Percentiles rank a stretch among this genome's conserved stretches.
These are phyloP conservation scores for Criorhina ranunculi DNA, from an alignment of 2,888 invertebrate genomes.

Conservation along the genomic window DNA sequence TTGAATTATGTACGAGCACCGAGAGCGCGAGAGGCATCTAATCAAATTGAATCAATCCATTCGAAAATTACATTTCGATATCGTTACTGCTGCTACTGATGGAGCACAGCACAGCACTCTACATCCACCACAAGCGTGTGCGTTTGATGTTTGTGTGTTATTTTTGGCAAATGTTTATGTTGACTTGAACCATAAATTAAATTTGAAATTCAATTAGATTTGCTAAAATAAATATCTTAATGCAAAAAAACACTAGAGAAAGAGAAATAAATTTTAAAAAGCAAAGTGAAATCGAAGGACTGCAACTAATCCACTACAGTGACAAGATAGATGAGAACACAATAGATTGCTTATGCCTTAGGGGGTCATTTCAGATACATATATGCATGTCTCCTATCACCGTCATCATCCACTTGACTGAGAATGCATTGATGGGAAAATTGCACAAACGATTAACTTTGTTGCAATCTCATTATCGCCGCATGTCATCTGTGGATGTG, in stretches of 20 bases:
- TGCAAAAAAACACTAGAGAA: conserved; percentile 19
- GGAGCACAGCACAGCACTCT: conserved; percentile 22
- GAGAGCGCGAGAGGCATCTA: conserved; percentile 46
- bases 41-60: conserved; percentile 72
- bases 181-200: conserved; percentile 75
- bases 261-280: conserved; percentile 49
- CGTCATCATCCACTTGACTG: conserved; percentile 70
- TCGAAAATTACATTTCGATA: conserved; percentile 53
- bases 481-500: conserved; percentile 64
- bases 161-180: conserved; percentile 76
- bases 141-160: conserved; percentile 70
- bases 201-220: conserved; percentile 76
- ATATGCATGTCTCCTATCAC: conserved; percentile 14
- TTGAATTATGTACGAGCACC: conserved; percentile 59
- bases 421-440: conserved; percentile 72
- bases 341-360: conserved; percentile 53
- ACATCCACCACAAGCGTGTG: conserved; percentile 1
- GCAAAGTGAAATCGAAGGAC: conserved; percentile 60
- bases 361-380: conserved; percentile 36
- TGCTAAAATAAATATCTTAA: conserved; percentile 37
- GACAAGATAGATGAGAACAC: conserved; percentile 52
- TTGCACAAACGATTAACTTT: conserved; percentile 75
- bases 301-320: conserved; percentile 56
- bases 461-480: conserved; percentile 74
- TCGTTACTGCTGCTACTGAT: conserved; percentile 24